A percentile compares a stretch with the other conserved stretches of the same genome.
Evolutionary conservation across 2,888 invertebrate species (phyloP).

Genomic region (Acrobasis repandana): DNA sequence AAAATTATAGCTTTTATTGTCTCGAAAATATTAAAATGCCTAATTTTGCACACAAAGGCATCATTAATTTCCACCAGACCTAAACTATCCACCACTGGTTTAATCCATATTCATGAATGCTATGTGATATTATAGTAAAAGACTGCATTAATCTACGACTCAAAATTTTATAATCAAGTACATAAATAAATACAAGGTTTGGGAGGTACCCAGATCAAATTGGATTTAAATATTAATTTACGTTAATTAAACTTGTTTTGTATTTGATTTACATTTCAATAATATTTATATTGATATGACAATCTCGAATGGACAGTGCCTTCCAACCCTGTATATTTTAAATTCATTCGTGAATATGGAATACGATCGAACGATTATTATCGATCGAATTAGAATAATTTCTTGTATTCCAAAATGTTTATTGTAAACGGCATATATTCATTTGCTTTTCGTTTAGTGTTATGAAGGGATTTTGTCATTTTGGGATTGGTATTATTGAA

Average conservation of each 20-base stretch:
- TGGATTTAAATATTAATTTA: background rate
- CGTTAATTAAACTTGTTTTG: background rate
- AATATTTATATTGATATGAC: background rate
- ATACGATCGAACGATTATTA: constrained; percentile 4
- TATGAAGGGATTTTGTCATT: constrained; percentile 10
- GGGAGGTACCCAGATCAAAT: background rate
- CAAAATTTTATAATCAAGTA: background rate
- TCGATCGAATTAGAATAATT: constrained; percentile 24
- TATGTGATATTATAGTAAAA: constrained; percentile 13
- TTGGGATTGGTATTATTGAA: background rate
- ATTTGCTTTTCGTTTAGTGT: constrained; percentile 4
- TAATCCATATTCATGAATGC: constrained; percentile 40
- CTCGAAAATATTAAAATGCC: too few species aligned
- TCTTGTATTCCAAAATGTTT: constrained; percentile 30
- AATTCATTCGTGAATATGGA: constrained; percentile 24
- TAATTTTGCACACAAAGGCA: too few species aligned
- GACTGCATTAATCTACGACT: background rate
- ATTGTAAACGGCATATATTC: constrained; percentile 12
- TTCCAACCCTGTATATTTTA: constrained; percentile 1
- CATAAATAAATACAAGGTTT: background rate
- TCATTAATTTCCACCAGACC: too few species aligned
- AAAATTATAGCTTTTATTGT: too few species aligned
- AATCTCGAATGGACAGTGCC: background rate
- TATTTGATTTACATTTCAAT: background rate
- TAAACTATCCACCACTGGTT: background rate